phyloP scores from a whole-genome alignment of 2,888 invertebrate genomes.

The Acanthopleura granulata region DNA sequence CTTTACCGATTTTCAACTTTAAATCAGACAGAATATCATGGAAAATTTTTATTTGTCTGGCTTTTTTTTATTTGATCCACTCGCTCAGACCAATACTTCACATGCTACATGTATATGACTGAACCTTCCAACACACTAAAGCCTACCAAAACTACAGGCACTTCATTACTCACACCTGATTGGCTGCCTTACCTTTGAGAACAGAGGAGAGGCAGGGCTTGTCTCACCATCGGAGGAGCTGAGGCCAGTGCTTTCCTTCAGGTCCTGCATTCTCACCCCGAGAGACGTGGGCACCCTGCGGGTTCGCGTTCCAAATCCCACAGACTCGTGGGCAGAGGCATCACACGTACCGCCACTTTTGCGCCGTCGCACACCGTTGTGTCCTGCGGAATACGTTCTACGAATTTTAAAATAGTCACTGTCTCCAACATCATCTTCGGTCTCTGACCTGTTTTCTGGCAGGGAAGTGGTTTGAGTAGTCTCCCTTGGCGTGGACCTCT shows the following conservation, averaged over 20 bases:
- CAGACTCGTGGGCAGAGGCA: not conserved
- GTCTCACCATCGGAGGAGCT: conserved; percentile 54
- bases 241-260: conserved; percentile 37
- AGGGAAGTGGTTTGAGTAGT: not conserved
- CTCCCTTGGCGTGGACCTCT: not conserved
- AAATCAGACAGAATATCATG: no score
- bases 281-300: conserved; percentile 16
- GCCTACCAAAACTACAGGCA: no score
- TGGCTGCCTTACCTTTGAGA: conserved; percentile 2
- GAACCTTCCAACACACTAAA: no score
- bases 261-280: conserved; percentile 24
- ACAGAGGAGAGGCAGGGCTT: conserved; percentile 27
- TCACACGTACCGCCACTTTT: conserved; percentile 9
- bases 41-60: no score
- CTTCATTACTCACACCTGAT: no score
- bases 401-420: not conserved
- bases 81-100: no score
- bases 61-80: no score
- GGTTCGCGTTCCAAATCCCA: not conserved
- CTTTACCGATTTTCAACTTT: no score
- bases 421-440: conserved; percentile 1
- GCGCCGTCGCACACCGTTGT: conserved; percentile 13
- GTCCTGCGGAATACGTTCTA: conserved; percentile 18
- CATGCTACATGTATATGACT: no score
- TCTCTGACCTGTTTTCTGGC: not conserved